phyloP scores from a whole-genome alignment of 2,797 vertebrate genomes.

The Paramormyrops hopkinsi region DNA sequence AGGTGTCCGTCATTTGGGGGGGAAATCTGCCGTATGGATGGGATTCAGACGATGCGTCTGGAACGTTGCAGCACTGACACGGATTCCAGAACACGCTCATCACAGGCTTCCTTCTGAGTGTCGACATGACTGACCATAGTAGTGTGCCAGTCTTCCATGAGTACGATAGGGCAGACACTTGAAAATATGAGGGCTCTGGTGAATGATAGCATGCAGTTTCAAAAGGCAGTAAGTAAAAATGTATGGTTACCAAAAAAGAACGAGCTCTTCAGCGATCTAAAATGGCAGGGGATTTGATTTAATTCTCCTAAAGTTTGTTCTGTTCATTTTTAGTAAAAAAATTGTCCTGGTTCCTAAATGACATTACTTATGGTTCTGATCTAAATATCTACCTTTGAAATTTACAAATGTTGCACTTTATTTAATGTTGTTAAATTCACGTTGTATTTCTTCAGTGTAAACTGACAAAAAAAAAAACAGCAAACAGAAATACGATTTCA shows the following conservation, averaged over 20 bases:
- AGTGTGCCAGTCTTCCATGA: not conserved
- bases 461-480: not conserved
- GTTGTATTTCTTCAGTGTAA: not conserved
- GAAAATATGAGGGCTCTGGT: not conserved
- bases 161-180: not conserved
- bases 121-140: no score
- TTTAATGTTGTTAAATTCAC: not conserved
- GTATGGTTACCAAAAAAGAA: not conserved
- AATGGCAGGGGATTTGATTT: not conserved
- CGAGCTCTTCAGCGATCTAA: not conserved
- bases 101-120: no score
- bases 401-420: slow-evolving; percentile 6
- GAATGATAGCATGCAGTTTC: not conserved
- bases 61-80: not conserved
- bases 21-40: not conserved
- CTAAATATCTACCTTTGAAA: not conserved
- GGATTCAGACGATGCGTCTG: not conserved
- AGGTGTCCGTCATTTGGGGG: not conserved
- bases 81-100: not conserved
- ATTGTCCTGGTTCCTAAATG: not conserved
- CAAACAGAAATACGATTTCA: not conserved
- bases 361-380: not conserved
- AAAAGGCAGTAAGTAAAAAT: not conserved
- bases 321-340: not conserved
- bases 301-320: not conserved